phyloP scores from a whole-genome alignment of 37 sponge, comb jelly and placozoan species.

The Geodia barretti region DNA sequence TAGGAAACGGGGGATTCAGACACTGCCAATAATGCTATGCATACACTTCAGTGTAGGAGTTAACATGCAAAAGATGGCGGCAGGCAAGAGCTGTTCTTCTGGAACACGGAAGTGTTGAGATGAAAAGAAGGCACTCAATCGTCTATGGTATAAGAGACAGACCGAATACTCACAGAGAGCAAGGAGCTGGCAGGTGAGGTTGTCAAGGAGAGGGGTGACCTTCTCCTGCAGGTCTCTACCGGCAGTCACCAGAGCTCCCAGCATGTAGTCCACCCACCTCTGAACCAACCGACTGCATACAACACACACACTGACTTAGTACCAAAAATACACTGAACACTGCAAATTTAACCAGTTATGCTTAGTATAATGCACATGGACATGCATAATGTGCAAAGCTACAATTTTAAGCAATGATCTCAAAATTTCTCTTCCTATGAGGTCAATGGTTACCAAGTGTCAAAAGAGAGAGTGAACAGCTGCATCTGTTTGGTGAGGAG shows the following conservation, averaged over 20 bases:
- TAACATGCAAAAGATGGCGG: not conserved
- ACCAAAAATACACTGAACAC: not conserved
- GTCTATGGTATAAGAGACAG: too few relatives aligned
- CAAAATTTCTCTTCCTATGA: too few relatives aligned
- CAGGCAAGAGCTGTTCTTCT: not conserved
- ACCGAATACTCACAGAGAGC: conserved; percentile 50
- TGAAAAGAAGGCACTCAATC: not conserved
- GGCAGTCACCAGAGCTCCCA: conserved; percentile 35
- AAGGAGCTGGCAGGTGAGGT: conserved; percentile 60
- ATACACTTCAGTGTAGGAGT: not conserved
- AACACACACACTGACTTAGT: not conserved
- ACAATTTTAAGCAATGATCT: not conserved
- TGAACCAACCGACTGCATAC: conserved; percentile 59
- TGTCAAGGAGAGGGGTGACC: conserved; percentile 41
- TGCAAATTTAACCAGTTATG: not conserved
- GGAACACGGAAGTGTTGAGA: not conserved
- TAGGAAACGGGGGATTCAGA: conserved; percentile 4
- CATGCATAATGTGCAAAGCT: not conserved
- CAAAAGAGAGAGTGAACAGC: conserved; percentile 52
- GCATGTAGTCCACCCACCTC: conserved; percentile 69
- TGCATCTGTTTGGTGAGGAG: conserved; percentile 76
- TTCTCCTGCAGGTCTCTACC: conserved; percentile 21
- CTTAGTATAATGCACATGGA: not conserved
- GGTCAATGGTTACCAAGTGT: conserved; percentile 52
- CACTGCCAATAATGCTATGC: not conserved